Evolutionary conservation across 2,113 vertebrate genomes (phyloP).

Genomic region (Agapornis roseicollis): DNA sequence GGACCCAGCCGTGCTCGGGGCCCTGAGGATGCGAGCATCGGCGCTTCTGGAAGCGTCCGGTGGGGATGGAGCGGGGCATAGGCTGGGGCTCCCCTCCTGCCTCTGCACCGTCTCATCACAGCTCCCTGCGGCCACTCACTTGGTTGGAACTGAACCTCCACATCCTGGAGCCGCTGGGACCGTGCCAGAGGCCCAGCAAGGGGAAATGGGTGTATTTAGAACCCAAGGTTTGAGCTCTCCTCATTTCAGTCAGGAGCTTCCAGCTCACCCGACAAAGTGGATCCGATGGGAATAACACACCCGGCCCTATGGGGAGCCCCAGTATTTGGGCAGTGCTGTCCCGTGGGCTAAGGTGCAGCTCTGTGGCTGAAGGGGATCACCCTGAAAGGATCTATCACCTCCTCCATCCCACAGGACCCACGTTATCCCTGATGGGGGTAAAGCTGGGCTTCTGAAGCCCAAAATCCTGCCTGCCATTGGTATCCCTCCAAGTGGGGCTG

Average conservation of each 20-base stretch:
- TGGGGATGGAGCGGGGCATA: neutral
- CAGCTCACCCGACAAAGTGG: neutral
- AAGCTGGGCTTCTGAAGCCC: neutral
- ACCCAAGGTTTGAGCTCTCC: neutral
- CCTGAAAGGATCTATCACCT: accelerated
- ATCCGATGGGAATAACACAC: accelerated
- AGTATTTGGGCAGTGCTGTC: accelerated
- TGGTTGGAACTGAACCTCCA: neutral
- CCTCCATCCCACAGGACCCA: neutral
- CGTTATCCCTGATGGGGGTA: accelerated
- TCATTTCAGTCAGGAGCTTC: neutral
- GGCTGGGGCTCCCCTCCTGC: neutral
- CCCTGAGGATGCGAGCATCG: accelerated
- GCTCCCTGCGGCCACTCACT: accelerated
- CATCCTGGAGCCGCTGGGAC: neutral
- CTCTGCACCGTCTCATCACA: accelerated
- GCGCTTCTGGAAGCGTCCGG: neutral
- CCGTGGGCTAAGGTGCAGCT: neutral
- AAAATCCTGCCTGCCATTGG: accelerated
- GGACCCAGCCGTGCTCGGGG: accelerated
- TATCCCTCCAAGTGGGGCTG: no score
- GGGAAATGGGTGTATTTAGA: neutral
- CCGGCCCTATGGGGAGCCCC: accelerated
- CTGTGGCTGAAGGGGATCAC: neutral
- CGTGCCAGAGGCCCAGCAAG: accelerated